Conservation (phyloP, 1,140 invertebrate species). For the Eurytemora carolleeae region DNA sequence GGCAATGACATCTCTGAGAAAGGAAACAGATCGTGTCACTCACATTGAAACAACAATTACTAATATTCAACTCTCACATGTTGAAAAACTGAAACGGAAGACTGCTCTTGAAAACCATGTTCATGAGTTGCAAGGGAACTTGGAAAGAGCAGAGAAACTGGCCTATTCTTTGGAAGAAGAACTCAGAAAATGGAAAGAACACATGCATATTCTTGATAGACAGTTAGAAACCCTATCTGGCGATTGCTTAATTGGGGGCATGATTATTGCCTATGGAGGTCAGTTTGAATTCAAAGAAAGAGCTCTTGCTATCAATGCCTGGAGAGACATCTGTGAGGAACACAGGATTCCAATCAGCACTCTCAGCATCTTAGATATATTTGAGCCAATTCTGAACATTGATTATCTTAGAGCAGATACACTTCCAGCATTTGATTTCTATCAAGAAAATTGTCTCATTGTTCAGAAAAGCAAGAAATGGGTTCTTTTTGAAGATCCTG, state of each 20-base stretch:
- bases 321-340: slow-evolving; percentile 4
- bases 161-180: slow-evolving; percentile 22
- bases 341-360: not conserved
- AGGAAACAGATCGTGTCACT: slow-evolving; percentile 20
- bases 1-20: slow-evolving; percentile 1
- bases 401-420: not conserved
- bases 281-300: slow-evolving; percentile 7
- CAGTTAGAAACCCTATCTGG: slow-evolving; percentile 17
- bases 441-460: slow-evolving; percentile 9
- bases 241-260: slow-evolving; percentile 18
- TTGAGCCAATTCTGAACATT: not conserved
- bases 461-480: slow-evolving; percentile 4
- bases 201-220: slow-evolving; percentile 14
- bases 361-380: not conserved
- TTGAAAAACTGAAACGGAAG: slow-evolving; percentile 22
- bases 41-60: slow-evolving; percentile 9
- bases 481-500: slow-evolving; percentile 7
- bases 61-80: slow-evolving; percentile 5
- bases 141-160: slow-evolving; percentile 6
- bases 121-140: not conserved
- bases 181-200: slow-evolving; percentile 33
- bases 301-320: slow-evolving; percentile 3
- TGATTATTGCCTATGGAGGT: slow-evolving; percentile 18
- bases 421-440: slow-evolving; percentile 2
- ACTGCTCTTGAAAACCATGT: slow-evolving; percentile 17